Evolutionary conservation across 2,888 invertebrate species (phyloP), one percentile per base, ranked within the genome.

Genomic region (Euproctis similis): DNA sequence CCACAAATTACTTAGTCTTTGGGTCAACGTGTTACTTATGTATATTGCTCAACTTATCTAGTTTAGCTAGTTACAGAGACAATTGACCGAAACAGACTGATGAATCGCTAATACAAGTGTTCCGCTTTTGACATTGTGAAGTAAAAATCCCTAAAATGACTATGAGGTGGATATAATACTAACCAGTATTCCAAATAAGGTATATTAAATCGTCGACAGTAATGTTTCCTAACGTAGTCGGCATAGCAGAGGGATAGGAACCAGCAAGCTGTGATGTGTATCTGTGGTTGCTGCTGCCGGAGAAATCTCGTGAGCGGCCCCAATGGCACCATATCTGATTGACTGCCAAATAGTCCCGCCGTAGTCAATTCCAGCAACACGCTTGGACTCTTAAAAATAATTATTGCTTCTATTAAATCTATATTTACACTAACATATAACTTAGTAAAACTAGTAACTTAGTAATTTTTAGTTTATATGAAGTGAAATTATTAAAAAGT

Each of bases 191-290:
- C 80, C 63, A 84, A 53, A 38, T 81, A 82, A 0, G 84, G 84
- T 66, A 82, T 50, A 31, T 76, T 75, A 61, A 80, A 82, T 3
- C 73, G 50, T 35, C 59, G 64, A 46, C 81, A 82, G 59, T 78
- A 82, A 36, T 77, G 59, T 38, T 81, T 82, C 42, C 82, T 59
- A 26, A 84, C 72, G 52, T 77, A 84, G 43, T 82, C 82, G 0
- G 82, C 82, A 57, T 80, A 81, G 53, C 81, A 82, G 8, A 82
- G 65, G 1, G 82, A 72, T 12, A 82, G 68, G 61, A 82, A 77
- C 84, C 84, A 84, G 65, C 84, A 82, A n/a, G 75, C 45, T 0
- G 82, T 82, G 40, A 84, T 77, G 62, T 84, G 82, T 46, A 84
- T 78, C 53, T 78, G 81, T 0, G 78, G 80, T 55, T 81, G 84